phyloP scores from a whole-genome alignment of 1,140 invertebrate species.

The Tetranychus urticae region DNA sequence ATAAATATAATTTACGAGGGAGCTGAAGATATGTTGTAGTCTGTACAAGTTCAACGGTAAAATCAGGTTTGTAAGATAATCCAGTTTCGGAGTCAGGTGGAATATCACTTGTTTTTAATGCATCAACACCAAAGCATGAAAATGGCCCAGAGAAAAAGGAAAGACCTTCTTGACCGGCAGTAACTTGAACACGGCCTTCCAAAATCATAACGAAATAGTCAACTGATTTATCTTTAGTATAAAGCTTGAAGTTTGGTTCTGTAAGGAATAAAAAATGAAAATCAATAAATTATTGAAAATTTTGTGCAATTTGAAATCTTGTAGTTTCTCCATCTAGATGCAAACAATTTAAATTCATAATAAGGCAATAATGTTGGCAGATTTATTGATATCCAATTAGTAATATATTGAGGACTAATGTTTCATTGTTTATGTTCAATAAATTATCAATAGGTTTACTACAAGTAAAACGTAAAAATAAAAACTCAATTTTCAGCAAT shows the following conservation, averaged over 20 bases:
- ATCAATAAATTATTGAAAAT: no score
- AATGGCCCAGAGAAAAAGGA: constrained; percentile 83
- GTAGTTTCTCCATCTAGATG: no score
- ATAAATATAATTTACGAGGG: constrained; percentile 12
- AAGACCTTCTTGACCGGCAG: constrained; percentile 47
- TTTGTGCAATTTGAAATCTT: no score
- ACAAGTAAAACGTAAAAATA: no score
- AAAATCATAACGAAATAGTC: constrained; percentile 84
- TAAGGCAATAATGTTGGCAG: no score
- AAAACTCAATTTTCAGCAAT: no score
- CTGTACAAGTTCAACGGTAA: constrained; percentile 38
- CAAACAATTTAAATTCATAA: no score
- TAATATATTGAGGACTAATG: no score
- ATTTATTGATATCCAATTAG: no score
- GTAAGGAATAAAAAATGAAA: not conserved
- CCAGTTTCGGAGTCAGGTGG: not conserved
- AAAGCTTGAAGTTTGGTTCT: constrained; percentile 8
- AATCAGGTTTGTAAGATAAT: constrained; percentile 42
- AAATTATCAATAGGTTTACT: no score
- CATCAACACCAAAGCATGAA: constrained; percentile 70
- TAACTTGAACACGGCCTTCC: constrained; percentile 57
- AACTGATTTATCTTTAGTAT: constrained; percentile 17
- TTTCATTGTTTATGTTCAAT: no score
- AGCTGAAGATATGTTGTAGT: constrained; percentile 18
- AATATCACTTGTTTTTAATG: constrained; percentile 8